These are phyloP conservation scores for Athalia circularis DNA, from an alignment of 2,888 invertebrate species.

Conservation along the genomic window DNA sequence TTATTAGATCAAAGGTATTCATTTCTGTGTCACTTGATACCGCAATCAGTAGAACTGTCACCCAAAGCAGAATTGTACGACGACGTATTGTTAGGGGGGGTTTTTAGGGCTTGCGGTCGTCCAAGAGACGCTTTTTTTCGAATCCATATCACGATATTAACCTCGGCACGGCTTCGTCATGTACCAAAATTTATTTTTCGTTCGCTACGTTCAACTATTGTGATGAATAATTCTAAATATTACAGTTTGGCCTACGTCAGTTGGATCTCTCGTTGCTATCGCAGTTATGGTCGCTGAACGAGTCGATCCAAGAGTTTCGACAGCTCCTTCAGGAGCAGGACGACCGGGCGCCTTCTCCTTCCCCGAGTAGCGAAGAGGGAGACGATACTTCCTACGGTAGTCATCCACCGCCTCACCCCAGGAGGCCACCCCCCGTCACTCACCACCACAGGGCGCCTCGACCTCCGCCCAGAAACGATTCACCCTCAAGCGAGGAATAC, in stretches of 20 bases:
- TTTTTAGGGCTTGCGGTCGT: background rate
- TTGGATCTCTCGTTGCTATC: constrained; percentile 92
- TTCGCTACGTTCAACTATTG: background rate
- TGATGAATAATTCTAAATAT: constrained; percentile 57
- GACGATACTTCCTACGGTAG: constrained; percentile 71
- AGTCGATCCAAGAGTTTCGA: constrained; percentile 93
- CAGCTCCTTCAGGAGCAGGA: constrained; percentile 79
- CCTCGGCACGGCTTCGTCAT: no score
- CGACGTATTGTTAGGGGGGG: background rate
- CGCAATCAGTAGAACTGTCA: constrained; percentile 21
- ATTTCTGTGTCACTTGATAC: constrained; percentile 13
- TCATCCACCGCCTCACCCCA: constrained; percentile 76
- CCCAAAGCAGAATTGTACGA: constrained; percentile 2
- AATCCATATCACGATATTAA: background rate
- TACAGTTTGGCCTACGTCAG: constrained; percentile 91
- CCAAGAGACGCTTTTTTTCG: background rate
- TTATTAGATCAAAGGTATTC: constrained; percentile 20
- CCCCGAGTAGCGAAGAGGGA: constrained; percentile 75
- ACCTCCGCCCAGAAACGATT: constrained; percentile 67
- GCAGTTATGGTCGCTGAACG: constrained; percentile 94
- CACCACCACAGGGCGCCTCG: constrained; percentile 62
- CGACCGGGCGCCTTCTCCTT: constrained; percentile 76
- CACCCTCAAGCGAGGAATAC: constrained; percentile 71
- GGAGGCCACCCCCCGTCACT: constrained; percentile 65
- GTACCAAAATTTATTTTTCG: background rate